Evolutionary conservation across 2,888 invertebrate genomes (phyloP).

Genomic region (Chrysomela aeneicollis): DNA sequence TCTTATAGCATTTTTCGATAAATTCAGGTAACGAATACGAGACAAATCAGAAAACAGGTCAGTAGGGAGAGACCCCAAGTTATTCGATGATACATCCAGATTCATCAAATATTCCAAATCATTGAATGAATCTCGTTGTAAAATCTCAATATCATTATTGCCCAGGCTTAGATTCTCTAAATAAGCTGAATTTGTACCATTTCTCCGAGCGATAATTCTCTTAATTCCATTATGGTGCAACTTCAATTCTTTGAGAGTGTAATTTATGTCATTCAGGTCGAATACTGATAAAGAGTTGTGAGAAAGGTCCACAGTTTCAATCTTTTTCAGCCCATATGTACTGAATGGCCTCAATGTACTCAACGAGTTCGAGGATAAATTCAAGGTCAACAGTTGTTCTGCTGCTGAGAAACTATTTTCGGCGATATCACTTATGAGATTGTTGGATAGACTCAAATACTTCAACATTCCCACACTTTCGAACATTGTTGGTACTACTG

Average conservation of each 20-base stretch:
- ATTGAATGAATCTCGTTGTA: conserved; percentile 18
- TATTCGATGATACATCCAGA: conserved; percentile 27
- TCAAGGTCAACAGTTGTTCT: neutral
- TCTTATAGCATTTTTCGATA: neutral
- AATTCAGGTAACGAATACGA: neutral
- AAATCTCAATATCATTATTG: conserved; percentile 24
- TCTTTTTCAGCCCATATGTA: neutral
- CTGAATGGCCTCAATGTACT: neutral
- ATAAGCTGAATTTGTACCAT: neutral
- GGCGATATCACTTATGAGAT: conserved; percentile 17
- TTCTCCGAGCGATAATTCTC: neutral
- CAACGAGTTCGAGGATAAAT: conserved; percentile 2
- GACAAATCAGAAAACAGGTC: conserved; percentile 1
- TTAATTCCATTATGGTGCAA: neutral
- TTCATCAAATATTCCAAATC: conserved; percentile 8
- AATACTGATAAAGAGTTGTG: neutral
- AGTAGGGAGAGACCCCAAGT: neutral
- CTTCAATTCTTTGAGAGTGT: neutral
- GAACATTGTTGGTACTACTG: conserved; percentile 12
- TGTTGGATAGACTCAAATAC: conserved; percentile 23
- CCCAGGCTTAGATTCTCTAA: neutral
- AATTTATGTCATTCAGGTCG: neutral
- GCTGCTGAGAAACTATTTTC: neutral
- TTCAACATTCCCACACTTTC: conserved; percentile 14
- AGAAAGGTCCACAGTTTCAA: neutral